Conservation (phyloP, 2,797 vertebrate species). For the Tapera naevia region DNA sequence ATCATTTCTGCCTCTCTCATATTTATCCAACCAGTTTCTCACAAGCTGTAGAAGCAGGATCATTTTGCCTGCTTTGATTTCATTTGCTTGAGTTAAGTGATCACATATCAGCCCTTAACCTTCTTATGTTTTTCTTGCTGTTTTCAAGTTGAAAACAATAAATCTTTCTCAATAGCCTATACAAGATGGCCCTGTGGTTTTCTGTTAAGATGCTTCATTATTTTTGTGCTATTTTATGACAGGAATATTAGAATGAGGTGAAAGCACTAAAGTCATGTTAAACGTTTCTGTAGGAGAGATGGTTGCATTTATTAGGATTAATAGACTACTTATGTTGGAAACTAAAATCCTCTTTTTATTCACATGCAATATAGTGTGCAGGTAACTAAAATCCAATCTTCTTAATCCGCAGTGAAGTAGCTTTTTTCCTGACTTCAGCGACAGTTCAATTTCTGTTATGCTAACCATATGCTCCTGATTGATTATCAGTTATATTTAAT, state of each 20-base stretch:
- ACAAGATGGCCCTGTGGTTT: slow-evolving; percentile 3
- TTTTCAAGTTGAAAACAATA: not conserved
- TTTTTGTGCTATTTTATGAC: slow-evolving; percentile 44
- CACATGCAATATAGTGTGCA: slow-evolving; percentile 35
- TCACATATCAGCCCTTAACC: not conserved
- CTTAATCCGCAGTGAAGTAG: slow-evolving; percentile 55
- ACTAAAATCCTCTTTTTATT: slow-evolving; percentile 58
- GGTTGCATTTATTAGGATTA: slow-evolving; percentile 68
- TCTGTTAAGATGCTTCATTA: slow-evolving; percentile 16
- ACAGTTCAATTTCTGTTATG: slow-evolving; percentile 69
- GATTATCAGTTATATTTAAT: slow-evolving; percentile 70
- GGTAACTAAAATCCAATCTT: slow-evolving; percentile 66
- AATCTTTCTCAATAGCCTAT: not conserved
- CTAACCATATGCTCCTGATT: slow-evolving; percentile 69
- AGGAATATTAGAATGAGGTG: slow-evolving; percentile 22
- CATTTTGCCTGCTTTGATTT: not conserved
- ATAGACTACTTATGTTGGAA: slow-evolving; percentile 50
- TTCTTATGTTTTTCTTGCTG: slow-evolving; percentile 9
- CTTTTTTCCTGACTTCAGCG: slow-evolving; percentile 67
- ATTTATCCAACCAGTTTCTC: not conserved
- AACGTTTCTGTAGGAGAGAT: slow-evolving; percentile 50
- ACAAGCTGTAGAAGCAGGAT: not conserved
- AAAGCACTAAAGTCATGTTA: slow-evolving; percentile 47
- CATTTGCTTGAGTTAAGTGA: not conserved
- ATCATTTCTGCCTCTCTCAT: not conserved